Conservation (phyloP, 2,888 invertebrate species). For the Margaritifera margaritifera region DNA sequence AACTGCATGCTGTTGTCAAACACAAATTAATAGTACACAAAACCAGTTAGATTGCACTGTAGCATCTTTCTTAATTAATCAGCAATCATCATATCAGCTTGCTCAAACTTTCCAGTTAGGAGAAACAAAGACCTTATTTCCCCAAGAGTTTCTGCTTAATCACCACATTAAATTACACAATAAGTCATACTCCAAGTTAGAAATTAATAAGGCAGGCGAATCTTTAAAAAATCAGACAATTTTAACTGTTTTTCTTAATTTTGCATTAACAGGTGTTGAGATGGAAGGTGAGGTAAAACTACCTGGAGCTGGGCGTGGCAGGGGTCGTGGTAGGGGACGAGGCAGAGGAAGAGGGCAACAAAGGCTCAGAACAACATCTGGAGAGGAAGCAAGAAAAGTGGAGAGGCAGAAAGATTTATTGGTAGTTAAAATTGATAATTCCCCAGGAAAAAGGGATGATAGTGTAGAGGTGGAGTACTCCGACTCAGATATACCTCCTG, state of each 20-base stretch:
- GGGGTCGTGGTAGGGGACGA: constrained; percentile 58
- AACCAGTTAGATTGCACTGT: too few relatives aligned
- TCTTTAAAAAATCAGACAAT: too few relatives aligned
- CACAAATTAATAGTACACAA: too few relatives aligned
- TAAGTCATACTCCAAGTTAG: too few relatives aligned
- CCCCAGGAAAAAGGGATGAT: constrained; percentile 51
- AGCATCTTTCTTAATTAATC: constrained; percentile 15
- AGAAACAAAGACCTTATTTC: too few relatives aligned
- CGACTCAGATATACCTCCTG: constrained; percentile 41
- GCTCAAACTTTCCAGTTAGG: too few relatives aligned
- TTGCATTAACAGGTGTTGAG: constrained; percentile 28
- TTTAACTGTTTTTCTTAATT: too few relatives aligned
- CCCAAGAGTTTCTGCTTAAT: too few relatives aligned
- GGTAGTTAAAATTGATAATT: constrained; percentile 66
- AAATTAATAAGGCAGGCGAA: too few relatives aligned
- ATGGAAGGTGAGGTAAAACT: constrained; percentile 40
- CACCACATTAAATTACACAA: too few relatives aligned
- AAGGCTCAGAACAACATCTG: constrained; percentile 54
- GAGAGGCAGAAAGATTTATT: constrained; percentile 62
- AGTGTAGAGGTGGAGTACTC: constrained; percentile 60
- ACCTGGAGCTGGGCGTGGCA: constrained; percentile 39
- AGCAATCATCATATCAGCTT: constrained; percentile 15
- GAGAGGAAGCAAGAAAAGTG: constrained; percentile 61
- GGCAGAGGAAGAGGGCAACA: constrained; percentile 50
- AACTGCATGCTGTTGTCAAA: too few relatives aligned